A percentile compares a stretch with the other conserved stretches of the same genome.
Conservation (phyloP, 2,888 invertebrate genomes). For the Apomyelois bistriatella region DNA sequence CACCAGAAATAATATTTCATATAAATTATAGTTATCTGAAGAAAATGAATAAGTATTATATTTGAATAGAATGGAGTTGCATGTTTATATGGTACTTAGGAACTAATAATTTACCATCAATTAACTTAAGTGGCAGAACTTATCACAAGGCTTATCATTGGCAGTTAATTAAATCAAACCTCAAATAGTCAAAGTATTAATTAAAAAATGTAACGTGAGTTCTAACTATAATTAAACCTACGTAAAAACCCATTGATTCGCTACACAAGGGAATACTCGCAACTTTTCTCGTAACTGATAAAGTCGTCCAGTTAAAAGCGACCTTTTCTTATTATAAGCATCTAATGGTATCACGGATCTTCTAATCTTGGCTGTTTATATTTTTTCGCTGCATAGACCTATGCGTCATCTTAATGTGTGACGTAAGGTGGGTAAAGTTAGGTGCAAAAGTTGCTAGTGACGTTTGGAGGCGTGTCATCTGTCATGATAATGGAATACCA, state of each 20-base stretch:
- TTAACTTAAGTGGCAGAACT: no score
- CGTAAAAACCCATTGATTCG: conserved; percentile 15
- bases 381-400: conserved; percentile 4
- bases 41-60: no score
- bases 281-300: conserved; percentile 4
- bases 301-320: neutral
- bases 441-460: neutral
- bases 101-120: no score
- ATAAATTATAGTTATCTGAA: no score
- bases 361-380: neutral
- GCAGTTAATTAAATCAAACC: no score
- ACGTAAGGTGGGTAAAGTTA: neutral
- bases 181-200: neutral
- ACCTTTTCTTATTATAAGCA: neutral
- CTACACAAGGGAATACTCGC: conserved; percentile 3
- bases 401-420: neutral
- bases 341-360: neutral
- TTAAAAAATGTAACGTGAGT: neutral
- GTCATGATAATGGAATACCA: neutral
- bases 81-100: no score
- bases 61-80: no score
- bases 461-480: neutral
- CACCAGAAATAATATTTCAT: no score
- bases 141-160: no score
- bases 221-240: conserved; percentile 6